Evolutionary conservation across 1,140 invertebrate species (phyloP).

Genomic region (Homarus americanus): DNA sequence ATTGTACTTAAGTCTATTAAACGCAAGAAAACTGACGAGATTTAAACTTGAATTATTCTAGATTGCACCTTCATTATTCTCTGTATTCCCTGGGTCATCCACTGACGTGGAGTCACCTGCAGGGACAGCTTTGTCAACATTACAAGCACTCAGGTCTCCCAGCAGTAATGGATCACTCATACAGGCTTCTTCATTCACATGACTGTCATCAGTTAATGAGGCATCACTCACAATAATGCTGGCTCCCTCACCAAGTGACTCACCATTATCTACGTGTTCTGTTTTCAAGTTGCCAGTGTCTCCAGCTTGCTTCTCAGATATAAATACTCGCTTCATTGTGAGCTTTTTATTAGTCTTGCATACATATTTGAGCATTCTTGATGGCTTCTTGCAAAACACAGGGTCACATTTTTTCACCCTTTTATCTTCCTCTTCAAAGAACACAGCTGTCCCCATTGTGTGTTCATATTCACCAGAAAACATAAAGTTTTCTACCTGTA

Average conservation of each 20-base stretch:
- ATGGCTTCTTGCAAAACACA: slow-evolving; percentile 65
- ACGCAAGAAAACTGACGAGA: not conserved
- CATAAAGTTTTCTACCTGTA: slow-evolving; percentile 65
- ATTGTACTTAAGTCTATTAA: too few relatives aligned
- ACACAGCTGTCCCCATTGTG: slow-evolving; percentile 59
- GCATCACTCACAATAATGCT: not conserved
- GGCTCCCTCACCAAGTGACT: not conserved
- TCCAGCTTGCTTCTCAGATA: slow-evolving; percentile 43
- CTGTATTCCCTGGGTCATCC: not conserved
- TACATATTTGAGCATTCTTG: slow-evolving; percentile 56
- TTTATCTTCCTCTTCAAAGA: slow-evolving; percentile 70
- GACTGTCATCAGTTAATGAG: not conserved
- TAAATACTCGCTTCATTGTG: slow-evolving; percentile 65
- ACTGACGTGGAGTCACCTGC: not conserved
- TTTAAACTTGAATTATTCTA: not conserved
- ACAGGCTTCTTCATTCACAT: not conserved
- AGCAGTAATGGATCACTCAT: not conserved
- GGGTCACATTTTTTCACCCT: slow-evolving; percentile 60
- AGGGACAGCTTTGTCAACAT: not conserved
- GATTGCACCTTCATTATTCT: not conserved
- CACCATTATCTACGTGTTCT: not conserved
- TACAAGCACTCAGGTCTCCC: not conserved
- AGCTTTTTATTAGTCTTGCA: slow-evolving; percentile 65
- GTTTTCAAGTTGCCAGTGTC: not conserved
- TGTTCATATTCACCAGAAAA: slow-evolving; percentile 68